A percentile compares a stretch with the other conserved stretches of the same genome.
Evolutionary conservation across 1,140 invertebrate genomes (phyloP).

Genomic region (Ceratitis capitata): DNA sequence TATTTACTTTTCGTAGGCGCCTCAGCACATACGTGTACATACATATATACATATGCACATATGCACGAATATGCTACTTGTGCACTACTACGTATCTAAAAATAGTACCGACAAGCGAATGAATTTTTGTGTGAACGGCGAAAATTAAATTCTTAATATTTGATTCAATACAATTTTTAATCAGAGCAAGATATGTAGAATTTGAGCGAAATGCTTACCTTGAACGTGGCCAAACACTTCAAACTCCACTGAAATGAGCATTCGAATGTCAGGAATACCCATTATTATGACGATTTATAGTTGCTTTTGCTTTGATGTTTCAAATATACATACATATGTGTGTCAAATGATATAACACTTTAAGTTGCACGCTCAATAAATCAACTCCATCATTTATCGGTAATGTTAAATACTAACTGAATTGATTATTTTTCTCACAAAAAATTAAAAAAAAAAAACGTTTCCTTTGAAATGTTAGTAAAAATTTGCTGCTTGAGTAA

Average conservation of each 20-base stretch:
- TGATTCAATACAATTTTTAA: background rate
- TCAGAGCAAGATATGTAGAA: background rate
- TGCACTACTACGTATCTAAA: no score
- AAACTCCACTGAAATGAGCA: constrained; percentile 82
- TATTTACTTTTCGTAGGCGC: no score
- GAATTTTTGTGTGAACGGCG: background rate
- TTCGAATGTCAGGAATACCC: constrained; percentile 71
- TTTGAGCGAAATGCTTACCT: constrained; percentile 74
- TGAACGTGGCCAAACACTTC: constrained; percentile 90
- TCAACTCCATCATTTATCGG: no score
- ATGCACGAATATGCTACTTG: background rate
- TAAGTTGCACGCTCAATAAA: background rate
- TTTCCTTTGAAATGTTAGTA: background rate
- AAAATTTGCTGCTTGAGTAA: background rate
- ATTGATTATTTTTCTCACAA: no score
- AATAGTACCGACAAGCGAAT: background rate
- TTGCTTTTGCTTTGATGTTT: no score
- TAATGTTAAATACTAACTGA: no score
- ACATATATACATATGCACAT: no score
- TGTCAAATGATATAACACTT: no score
- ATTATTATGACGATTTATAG: constrained; percentile 61
- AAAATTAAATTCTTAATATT: background rate
- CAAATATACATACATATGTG: no score
- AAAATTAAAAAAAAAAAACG: background rate
- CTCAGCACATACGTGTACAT: no score